phyloP scores from a whole-genome alignment of 2,113 vertebrate genomes.

The Ailuropoda melanoleuca region DNA sequence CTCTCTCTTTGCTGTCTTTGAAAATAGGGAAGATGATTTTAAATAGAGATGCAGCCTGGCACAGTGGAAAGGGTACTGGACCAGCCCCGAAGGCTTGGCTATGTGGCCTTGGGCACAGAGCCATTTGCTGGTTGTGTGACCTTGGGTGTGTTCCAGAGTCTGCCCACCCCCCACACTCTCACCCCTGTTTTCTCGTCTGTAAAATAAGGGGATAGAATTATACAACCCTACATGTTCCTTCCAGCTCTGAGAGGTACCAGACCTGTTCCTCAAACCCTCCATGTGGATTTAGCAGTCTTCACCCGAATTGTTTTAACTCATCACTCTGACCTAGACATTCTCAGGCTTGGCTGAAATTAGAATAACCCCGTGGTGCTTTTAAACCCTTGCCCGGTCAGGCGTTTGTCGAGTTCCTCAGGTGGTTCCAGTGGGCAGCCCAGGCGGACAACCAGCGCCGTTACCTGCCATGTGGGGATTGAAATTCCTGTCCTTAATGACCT shows the following conservation, averaged over 20 bases:
- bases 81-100: neutral
- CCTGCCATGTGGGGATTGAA: neutral
- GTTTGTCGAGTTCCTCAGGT: neutral
- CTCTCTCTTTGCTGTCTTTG: neutral
- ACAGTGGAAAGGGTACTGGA: neutral
- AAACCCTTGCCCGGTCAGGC: fast-evolving
- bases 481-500: neutral
- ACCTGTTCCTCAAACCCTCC: neutral
- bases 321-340: neutral
- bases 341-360: neutral
- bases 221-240: neutral
- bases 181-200: neutral
- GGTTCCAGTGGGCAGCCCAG: neutral
- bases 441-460: neutral
- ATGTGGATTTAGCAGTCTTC: neutral
- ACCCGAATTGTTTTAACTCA: neutral
- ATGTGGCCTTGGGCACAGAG: neutral
- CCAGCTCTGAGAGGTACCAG: neutral
- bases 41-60: neutral
- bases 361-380: neutral
- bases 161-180: no score
- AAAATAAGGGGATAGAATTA: neutral
- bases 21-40: neutral
- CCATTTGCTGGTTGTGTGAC: neutral
- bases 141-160: neutral